A percentile compares a stretch with the other conserved stretches of the same genome.
These are phyloP conservation scores for Siniperca chuatsi DNA, from an alignment of 2,113 vertebrate genomes.

Conservation along the genomic window DNA sequence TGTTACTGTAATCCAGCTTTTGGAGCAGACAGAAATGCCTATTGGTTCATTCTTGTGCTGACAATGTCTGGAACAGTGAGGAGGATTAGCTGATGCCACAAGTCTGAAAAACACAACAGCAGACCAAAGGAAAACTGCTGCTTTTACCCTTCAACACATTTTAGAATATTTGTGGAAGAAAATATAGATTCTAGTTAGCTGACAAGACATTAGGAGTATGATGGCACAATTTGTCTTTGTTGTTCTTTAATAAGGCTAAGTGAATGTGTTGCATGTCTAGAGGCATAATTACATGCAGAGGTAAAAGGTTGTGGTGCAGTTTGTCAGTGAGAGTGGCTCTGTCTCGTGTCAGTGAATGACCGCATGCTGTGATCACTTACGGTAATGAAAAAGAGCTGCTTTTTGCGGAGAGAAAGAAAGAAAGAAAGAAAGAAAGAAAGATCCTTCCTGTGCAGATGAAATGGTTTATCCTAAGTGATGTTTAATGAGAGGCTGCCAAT, in stretches of 20 bases:
- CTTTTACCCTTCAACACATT: slow-evolving; percentile 22
- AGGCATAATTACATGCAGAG: slow-evolving; percentile 64
- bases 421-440: slow-evolving; percentile 3
- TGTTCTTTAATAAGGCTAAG: slow-evolving; percentile 67
- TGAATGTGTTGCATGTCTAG: slow-evolving; percentile 55
- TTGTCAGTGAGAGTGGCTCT: slow-evolving; percentile 54
- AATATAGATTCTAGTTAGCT: slow-evolving; percentile 4
- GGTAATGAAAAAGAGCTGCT: slow-evolving; percentile 66
- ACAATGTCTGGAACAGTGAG: slow-evolving; percentile 51
- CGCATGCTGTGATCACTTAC: slow-evolving; percentile 64
- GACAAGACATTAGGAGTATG: slow-evolving; percentile 1
- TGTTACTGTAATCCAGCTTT: slow-evolving; percentile 76
- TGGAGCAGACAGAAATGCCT: slow-evolving; percentile 64
- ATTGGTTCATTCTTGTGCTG: slow-evolving; percentile 60
- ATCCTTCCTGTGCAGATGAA: slow-evolving; percentile 38
- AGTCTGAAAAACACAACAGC: slow-evolving; percentile 47
- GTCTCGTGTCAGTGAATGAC: slow-evolving; percentile 39
- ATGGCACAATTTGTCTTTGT: slow-evolving; percentile 36
- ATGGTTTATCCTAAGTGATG: slow-evolving; percentile 64
- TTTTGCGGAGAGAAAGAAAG: slow-evolving; percentile 9
- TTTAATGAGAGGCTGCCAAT: slow-evolving; percentile 74
- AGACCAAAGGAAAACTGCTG: slow-evolving; percentile 5
- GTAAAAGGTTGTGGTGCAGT: slow-evolving; percentile 68
- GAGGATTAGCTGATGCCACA: slow-evolving; percentile 67
- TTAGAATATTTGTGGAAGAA: slow-evolving; percentile 9